Conservation (phyloP, 2,888 invertebrate genomes). For the Kuschelorhynchus macadamiae region DNA sequence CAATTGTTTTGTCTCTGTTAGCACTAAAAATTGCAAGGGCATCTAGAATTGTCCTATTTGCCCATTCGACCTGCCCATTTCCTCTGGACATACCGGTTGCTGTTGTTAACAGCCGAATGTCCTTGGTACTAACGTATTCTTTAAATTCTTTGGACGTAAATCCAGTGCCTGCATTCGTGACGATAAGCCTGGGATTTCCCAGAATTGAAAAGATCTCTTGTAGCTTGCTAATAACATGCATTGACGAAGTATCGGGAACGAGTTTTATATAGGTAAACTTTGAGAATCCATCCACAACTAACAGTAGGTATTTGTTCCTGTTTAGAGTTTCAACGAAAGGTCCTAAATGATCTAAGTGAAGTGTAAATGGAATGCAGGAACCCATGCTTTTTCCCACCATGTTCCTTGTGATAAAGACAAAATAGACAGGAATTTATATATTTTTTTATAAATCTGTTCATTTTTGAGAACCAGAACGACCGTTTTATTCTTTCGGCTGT, state of each 20-base stretch:
- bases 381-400: conserved; percentile 45
- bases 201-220: conserved; percentile 57
- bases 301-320: conserved; percentile 61
- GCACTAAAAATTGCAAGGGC: conserved; percentile 44
- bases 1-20: conserved; percentile 43
- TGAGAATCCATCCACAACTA: conserved; percentile 63
- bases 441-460: conserved; percentile 29
- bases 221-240: conserved; percentile 56
- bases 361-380: conserved; percentile 41
- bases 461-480: conserved; percentile 33
- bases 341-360: conserved; percentile 64
- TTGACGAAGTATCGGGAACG: conserved; percentile 58
- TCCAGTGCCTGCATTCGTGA: conserved; percentile 63
- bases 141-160: conserved; percentile 63
- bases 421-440: conserved; percentile 34
- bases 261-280: conserved; percentile 62
- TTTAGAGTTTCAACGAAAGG: conserved; percentile 61
- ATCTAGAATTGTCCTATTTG: conserved; percentile 49
- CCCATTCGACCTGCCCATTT: conserved; percentile 61
- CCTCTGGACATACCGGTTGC: conserved; percentile 54
- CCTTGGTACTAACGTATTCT: conserved; percentile 57
- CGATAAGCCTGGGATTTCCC: conserved; percentile 58
- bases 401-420: conserved; percentile 45
- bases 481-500: conserved; percentile 46
- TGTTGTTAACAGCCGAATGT: conserved; percentile 54